phyloP scores from a whole-genome alignment of 1,140 invertebrate genomes.

The Drosophila fuyamai region DNA sequence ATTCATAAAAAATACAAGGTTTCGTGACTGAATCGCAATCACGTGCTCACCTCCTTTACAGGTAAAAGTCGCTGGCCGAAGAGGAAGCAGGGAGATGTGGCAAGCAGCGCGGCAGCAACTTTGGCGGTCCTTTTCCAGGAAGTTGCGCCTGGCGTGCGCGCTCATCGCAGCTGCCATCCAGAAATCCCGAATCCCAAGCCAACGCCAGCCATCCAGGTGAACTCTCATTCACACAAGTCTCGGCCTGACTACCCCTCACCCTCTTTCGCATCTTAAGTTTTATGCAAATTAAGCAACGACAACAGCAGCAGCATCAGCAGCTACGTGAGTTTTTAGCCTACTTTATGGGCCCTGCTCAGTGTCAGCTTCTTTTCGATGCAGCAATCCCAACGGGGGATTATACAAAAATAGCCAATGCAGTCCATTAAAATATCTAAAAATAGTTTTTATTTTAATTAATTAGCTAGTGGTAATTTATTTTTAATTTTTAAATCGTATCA shows the following conservation, averaged over 20 bases:
- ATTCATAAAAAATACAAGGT: background rate
- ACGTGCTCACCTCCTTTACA: constrained; percentile 44
- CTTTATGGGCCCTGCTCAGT: constrained; percentile 74
- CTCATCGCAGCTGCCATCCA: constrained; percentile 71
- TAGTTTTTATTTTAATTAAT: too few relatives aligned
- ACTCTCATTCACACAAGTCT: constrained; percentile 70
- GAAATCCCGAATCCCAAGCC: constrained; percentile 13
- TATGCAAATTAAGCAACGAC: constrained; percentile 75
- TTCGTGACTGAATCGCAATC: constrained; percentile 25
- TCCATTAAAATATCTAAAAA: too few relatives aligned
- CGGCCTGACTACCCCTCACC: constrained; percentile 20
- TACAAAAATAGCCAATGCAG: background rate
- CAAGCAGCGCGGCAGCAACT: constrained; percentile 59
- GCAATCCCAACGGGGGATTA: background rate
- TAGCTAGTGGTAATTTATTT: too few relatives aligned
- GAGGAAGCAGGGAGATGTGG: constrained; percentile 40
- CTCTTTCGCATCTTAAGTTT: constrained; percentile 65
- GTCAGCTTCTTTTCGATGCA: constrained; percentile 43
- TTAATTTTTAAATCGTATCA: too few relatives aligned
- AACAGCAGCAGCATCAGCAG: constrained; percentile 48
- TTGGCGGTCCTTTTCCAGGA: constrained; percentile 82
- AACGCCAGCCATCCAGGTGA: constrained; percentile 22
- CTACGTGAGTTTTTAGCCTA: constrained; percentile 65
- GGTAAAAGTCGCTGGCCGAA: constrained; percentile 48
- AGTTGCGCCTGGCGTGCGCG: constrained; percentile 81